These are phyloP conservation scores for Xenentodon cancila DNA, from an alignment of 2,797 vertebrate species.

Conservation along the genomic window DNA sequence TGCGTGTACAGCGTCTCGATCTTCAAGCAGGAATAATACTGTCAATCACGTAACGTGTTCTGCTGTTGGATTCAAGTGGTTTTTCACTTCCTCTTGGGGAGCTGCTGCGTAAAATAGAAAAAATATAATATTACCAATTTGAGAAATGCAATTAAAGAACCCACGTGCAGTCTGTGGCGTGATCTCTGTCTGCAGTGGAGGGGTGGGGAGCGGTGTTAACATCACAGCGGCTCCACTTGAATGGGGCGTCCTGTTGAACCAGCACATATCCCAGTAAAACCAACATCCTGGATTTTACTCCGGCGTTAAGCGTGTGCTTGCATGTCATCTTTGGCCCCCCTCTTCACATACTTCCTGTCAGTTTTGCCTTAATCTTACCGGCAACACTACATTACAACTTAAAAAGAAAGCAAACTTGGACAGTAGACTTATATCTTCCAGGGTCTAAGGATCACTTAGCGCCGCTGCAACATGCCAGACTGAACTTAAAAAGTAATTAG, in stretches of 20 bases:
- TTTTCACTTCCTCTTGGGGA: background rate
- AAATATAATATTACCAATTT: too few species aligned
- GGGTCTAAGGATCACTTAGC: background rate
- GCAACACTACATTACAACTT: background rate
- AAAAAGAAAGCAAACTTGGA: background rate
- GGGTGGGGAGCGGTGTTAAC: background rate
- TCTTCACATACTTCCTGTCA: constrained; percentile 4
- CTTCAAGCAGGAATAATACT: constrained; percentile 1
- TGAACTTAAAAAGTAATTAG: constrained; percentile 13
- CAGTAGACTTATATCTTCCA: background rate
- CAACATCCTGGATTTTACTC: constrained; percentile 37
- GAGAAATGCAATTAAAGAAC: too few species aligned
- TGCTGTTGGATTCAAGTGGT: constrained; percentile 1
- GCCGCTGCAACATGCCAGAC: constrained; percentile 17
- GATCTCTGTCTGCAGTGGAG: background rate
- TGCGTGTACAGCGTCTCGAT: background rate
- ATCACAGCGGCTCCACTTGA: constrained; percentile 8
- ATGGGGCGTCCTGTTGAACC: constrained; percentile 18
- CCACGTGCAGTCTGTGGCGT: too few species aligned
- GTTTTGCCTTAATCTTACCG: background rate
- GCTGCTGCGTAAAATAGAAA: background rate
- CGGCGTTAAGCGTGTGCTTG: constrained; percentile 2
- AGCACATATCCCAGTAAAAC: constrained; percentile 16
- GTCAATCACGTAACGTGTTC: background rate
- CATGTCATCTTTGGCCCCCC: background rate